phyloP scores from a whole-genome alignment of 2,113 vertebrate species.

The Myxocyprinus asiaticus region DNA sequence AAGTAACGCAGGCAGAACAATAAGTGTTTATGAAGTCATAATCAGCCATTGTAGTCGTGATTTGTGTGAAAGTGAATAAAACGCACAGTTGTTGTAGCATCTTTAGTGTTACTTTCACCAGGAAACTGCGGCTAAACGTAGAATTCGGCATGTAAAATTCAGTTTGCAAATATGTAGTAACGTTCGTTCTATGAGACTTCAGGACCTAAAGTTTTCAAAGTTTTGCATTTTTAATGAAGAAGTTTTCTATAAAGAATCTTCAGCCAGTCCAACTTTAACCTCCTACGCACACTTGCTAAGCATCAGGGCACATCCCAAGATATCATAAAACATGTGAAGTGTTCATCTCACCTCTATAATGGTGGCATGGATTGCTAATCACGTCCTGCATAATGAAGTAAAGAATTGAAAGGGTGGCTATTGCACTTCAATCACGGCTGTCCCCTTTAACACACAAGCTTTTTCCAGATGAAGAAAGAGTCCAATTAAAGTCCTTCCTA shows the following conservation, averaged over 20 bases:
- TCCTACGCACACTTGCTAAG: conserved; percentile 5
- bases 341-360: conserved; percentile 13
- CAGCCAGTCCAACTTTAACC: neutral
- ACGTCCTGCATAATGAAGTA: neutral
- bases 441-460: neutral
- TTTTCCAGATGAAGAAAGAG: neutral
- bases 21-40: too few relatives aligned
- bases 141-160: too few relatives aligned
- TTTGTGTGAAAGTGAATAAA: too few relatives aligned
- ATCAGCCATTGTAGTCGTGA: too few relatives aligned
- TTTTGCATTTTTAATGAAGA: neutral
- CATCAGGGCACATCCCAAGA: conserved; percentile 7
- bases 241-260: neutral
- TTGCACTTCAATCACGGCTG: conserved; percentile 11
- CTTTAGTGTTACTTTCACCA: too few relatives aligned
- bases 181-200: too few relatives aligned
- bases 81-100: too few relatives aligned
- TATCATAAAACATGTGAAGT: conserved; percentile 27
- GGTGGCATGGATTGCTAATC: conserved; percentile 24
- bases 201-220: neutral
- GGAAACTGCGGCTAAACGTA: too few relatives aligned
- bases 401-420: neutral
- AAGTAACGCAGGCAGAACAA: too few relatives aligned
- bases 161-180: too few relatives aligned
- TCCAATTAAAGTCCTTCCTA: conserved; percentile 22